Base-by-base conservation (phyloP, 2,113 vertebrate species). In the Clupea harengus region DNA sequence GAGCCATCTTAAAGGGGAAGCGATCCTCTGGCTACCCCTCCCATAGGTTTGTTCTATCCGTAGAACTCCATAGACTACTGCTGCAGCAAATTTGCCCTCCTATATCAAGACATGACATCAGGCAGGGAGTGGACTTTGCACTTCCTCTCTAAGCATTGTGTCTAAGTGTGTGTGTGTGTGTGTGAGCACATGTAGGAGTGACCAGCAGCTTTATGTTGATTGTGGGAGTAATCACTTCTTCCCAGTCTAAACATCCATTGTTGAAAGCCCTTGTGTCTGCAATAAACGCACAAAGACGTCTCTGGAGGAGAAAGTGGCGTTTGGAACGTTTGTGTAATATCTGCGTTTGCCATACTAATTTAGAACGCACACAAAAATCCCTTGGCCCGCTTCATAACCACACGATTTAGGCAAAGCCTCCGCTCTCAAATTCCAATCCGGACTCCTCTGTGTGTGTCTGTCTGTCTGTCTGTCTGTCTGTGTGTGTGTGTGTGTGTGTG, bases 1-100 rank as follows among this genome's bases (percentile, higher is more conserved):
- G 82, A 85, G 88, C 45, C 87, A 57, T 89, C 83, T 90, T 90
- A 86, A 92, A 90, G 87, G 75, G 75, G 54, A 82, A 89, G 85
- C 82, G 85, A 85, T 22, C 10, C 6, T 25, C 17, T 50, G 44
- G 47, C 6, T 1, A 52, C 2, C 52, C 6, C 17, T 11, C 4
- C 45, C 17, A 81, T 81, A 46, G 49, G 52, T 25, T 50, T 45
- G 54, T 60, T 15, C 18, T 15, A 18, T 54, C 22, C 0, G 20
- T 60, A 60, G 50, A 52, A n/a, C n/a, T n/a, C n/a, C n/a, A n/a
- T n/a, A 17, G 50, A 28, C 25, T 86, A 46, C 72, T 54, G 52
- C 32, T 15, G 82, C 81, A 67, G 47, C 25, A 82, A 81, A 10
- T 39, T 32, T 39, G 67, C 67, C 32, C 25, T 28, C n/a, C 28